phyloP scores from a whole-genome alignment of 2,113 vertebrate genomes.

The Lophura nycthemera region DNA sequence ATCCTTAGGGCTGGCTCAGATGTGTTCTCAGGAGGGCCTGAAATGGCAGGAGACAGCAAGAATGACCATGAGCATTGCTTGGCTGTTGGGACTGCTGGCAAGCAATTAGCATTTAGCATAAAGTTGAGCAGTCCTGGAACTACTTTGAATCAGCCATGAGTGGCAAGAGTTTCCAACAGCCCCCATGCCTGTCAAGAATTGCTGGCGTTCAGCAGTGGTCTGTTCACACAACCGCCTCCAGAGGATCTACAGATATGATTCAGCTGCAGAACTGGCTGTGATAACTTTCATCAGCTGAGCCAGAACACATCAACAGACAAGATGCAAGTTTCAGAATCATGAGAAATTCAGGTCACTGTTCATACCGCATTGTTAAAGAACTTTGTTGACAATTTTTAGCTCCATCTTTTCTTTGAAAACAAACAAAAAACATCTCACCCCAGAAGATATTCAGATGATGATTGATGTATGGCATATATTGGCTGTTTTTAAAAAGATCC shows the following conservation, averaged over 20 bases:
- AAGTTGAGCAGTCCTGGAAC: background rate
- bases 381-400: conserved; percentile 16
- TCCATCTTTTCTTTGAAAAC: background rate
- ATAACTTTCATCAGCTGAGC: background rate
- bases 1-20: background rate
- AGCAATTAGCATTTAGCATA: background rate
- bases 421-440: background rate
- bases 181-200: background rate
- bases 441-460: background rate
- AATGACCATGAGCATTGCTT: background rate
- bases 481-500: background rate
- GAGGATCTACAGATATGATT: background rate
- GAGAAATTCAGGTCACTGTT: conserved; percentile 21
- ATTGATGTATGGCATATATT: background rate
- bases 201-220: background rate
- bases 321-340: background rate
- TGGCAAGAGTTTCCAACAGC: background rate
- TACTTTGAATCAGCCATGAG: background rate
- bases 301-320: background rate
- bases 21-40: background rate
- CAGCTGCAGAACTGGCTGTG: conserved; percentile 7
- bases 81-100: background rate
- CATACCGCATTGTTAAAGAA: background rate
- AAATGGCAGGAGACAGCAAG: background rate
- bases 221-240: background rate